phyloP scores from a whole-genome alignment of 2,888 invertebrate genomes.

The Neria commutata region DNA sequence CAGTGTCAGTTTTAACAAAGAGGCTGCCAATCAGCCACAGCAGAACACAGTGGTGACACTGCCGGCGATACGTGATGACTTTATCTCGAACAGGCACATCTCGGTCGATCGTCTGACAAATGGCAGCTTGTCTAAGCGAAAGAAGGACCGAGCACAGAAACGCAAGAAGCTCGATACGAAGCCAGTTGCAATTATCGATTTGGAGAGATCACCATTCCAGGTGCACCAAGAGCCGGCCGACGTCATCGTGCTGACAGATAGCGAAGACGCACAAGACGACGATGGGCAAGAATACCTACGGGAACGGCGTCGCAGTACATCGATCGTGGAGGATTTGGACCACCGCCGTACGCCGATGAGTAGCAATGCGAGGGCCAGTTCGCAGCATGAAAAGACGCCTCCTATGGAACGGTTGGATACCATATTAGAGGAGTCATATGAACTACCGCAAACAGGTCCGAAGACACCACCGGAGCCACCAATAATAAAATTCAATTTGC shows the following conservation, averaged over 20 bases:
- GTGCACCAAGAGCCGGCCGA: slow-evolving; percentile 82
- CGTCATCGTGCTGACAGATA: slow-evolving; percentile 83
- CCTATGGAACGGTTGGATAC: slow-evolving; percentile 46
- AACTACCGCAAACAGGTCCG: slow-evolving; percentile 66
- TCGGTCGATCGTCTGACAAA: slow-evolving; percentile 45
- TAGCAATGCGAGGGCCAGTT: slow-evolving; percentile 36
- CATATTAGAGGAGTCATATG: slow-evolving; percentile 58
- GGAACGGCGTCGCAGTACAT: slow-evolving; percentile 35
- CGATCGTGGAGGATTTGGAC: slow-evolving; percentile 28
- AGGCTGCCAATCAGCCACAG: slow-evolving; percentile 52
- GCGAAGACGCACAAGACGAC: slow-evolving; percentile 68
- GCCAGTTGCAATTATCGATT: slow-evolving; percentile 84
- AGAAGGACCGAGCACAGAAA: slow-evolving; percentile 51
- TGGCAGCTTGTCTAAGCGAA: slow-evolving; percentile 41
- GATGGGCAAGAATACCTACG: slow-evolving; percentile 32
- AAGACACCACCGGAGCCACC: slow-evolving; percentile 79
- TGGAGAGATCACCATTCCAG: slow-evolving; percentile 84
- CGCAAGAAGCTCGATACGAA: slow-evolving; percentile 66
- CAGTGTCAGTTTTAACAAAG: slow-evolving; percentile 87
- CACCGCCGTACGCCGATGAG: slow-evolving; percentile 31
- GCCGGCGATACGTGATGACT: slow-evolving; percentile 57
- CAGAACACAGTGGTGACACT: slow-evolving; percentile 61
- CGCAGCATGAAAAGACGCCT: slow-evolving; percentile 53
- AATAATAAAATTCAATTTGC: slow-evolving; percentile 67
- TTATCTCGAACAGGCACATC: slow-evolving; percentile 45